phyloP scores from a whole-genome alignment of 2,797 vertebrate species.

The Lemur catta region DNA sequence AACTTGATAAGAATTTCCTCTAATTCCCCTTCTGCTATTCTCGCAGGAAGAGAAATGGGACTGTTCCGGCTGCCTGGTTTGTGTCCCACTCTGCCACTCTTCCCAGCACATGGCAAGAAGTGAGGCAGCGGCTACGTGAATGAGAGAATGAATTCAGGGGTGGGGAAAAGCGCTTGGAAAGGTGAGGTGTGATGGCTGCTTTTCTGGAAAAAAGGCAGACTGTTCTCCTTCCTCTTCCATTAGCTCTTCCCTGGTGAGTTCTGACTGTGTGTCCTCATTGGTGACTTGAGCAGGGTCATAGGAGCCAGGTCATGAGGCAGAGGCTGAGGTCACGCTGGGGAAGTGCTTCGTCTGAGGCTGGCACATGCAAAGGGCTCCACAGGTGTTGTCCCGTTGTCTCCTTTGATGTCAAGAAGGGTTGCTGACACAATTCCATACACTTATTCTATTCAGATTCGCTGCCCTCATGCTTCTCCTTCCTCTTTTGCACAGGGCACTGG shows the following conservation, averaged over 20 bases:
- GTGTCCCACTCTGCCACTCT: too few species aligned
- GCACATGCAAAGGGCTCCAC: accelerated
- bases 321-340: accelerated
- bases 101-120: not conserved
- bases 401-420: accelerated
- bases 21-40: not conserved
- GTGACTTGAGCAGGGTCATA: accelerated
- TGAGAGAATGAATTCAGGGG: not conserved
- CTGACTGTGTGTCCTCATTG: not conserved
- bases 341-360: accelerated
- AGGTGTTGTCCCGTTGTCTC: accelerated
- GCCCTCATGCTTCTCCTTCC: accelerated
- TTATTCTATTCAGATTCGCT: accelerated
- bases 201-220: not conserved
- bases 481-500: accelerated
- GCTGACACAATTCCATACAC: accelerated
- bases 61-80: accelerated
- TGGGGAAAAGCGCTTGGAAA: not conserved
- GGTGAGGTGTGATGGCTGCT: accelerated
- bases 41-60: not conserved
- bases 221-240: not conserved
- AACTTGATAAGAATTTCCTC: not conserved
- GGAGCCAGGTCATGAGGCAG: accelerated
- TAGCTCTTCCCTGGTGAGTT: too few species aligned
- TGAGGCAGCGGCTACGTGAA: not conserved